Evolutionary conservation across 2,113 vertebrate genomes (phyloP).

Genomic region (Barnardius zonarius): DNA sequence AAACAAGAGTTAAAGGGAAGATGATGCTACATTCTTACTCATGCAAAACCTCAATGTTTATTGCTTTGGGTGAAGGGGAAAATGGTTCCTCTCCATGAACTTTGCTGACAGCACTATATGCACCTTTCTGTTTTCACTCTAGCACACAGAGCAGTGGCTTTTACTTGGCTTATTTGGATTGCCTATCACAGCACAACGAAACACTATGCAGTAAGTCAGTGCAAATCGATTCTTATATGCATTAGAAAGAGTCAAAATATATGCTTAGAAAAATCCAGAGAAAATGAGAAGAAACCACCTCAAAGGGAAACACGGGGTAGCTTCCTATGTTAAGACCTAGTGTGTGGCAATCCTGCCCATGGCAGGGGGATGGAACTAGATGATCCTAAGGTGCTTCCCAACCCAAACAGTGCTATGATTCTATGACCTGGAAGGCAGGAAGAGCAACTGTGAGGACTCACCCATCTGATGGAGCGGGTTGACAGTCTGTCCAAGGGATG

Average conservation of each 20-base stretch:
- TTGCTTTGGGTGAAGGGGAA: background rate
- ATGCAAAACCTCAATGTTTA: background rate
- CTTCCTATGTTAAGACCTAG: background rate
- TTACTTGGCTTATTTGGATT: background rate
- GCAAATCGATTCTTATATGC: background rate
- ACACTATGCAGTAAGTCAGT: background rate
- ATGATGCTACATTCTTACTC: background rate
- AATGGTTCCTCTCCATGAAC: background rate
- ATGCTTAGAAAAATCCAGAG: background rate
- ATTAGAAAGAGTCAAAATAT: background rate
- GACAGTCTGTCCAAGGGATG: background rate
- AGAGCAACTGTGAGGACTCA: background rate
- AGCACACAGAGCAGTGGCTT: background rate
- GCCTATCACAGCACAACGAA: background rate
- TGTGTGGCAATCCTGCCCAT: background rate
- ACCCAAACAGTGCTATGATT: background rate
- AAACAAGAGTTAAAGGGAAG: background rate
- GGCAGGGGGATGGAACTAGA: background rate
- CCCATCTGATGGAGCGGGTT: accelerated
- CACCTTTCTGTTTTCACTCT: background rate
- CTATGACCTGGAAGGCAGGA: background rate
- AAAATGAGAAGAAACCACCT: background rate
- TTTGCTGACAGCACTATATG: background rate
- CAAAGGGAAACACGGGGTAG: accelerated
- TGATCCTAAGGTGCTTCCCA: background rate